Evolutionary conservation across 2,888 invertebrate genomes (phyloP).

Genomic region (Ypsolopha sequella): DNA sequence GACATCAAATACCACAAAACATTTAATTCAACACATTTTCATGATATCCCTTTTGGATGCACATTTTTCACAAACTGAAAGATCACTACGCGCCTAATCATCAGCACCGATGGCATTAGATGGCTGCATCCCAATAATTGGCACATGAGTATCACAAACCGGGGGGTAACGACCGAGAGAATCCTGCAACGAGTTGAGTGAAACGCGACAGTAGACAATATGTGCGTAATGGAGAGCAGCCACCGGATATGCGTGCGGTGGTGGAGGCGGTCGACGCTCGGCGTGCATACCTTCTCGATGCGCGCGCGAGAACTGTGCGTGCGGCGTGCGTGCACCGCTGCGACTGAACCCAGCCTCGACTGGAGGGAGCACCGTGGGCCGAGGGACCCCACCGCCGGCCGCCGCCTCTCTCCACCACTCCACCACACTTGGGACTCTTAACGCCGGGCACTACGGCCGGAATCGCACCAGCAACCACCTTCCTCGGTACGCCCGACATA

Average conservation of each 20-base stretch:
- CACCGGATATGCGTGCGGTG: constrained; percentile 56
- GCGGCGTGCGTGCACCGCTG: constrained; percentile 71
- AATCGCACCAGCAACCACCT: constrained; percentile 62
- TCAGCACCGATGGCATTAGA: constrained; percentile 1
- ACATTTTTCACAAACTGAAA: constrained; percentile 11
- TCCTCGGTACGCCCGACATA: constrained; percentile 25
- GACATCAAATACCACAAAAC: background rate
- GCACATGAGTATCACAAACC: background rate
- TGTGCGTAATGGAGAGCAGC: constrained; percentile 31
- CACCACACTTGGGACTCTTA: constrained; percentile 54
- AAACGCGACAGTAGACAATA: background rate
- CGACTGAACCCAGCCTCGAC: constrained; percentile 41
- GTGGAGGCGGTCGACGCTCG: constrained; percentile 20
- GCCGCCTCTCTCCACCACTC: constrained; percentile 38
- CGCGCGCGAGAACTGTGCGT: constrained; percentile 69
- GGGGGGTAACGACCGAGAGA: background rate
- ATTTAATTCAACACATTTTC: constrained; percentile 44
- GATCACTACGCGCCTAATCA: constrained; percentile 5
- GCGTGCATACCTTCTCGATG: constrained; percentile 61
- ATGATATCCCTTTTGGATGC: constrained; percentile 12
- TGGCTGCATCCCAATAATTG: constrained; percentile 20
- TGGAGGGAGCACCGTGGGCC: constrained; percentile 41
- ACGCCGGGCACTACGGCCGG: constrained; percentile 54
- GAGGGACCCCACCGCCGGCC: constrained; percentile 57
- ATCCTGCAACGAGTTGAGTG: background rate